phyloP scores from a whole-genome alignment of 2,113 vertebrate species.

The Charina bottae region DNA sequence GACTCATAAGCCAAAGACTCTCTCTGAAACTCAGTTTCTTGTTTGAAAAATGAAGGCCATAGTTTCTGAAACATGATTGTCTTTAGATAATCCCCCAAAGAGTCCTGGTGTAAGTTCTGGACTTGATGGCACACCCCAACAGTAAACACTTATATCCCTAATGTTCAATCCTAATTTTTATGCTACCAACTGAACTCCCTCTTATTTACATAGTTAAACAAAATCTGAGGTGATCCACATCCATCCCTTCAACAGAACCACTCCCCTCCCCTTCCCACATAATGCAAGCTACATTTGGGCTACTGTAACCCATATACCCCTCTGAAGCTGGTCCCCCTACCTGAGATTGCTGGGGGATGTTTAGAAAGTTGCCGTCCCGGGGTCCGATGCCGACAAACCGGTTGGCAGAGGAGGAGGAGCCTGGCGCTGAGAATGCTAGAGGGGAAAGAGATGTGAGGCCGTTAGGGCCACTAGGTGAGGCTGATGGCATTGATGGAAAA shows the following conservation, averaged over 20 bases:
- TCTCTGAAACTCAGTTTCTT: not conserved
- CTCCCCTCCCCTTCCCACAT: not conserved
- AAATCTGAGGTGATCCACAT: not conserved
- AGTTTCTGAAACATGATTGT: not conserved
- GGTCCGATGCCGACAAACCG: conserved; percentile 99
- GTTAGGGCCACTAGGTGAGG: conserved; percentile 49
- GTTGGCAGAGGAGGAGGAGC: conserved; percentile 92
- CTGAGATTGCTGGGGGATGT: conserved; percentile 97
- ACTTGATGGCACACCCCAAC: not conserved
- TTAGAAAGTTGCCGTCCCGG: conserved; percentile 99
- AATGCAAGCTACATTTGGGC: not conserved
- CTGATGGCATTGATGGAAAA: conserved; percentile 16
- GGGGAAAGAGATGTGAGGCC: conserved; percentile 40
- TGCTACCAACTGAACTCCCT: not conserved
- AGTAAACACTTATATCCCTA: not conserved
- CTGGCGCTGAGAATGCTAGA: conserved; percentile 94
- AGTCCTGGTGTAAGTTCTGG: not conserved
- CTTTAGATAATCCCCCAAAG: too few relatives aligned
- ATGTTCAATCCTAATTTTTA: not conserved
- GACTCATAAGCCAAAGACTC: not conserved
- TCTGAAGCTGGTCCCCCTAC: conserved; percentile 66
- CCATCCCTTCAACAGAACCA: not conserved
- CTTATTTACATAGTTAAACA: not conserved
- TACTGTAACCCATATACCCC: not conserved
- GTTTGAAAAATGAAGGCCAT: not conserved